Conservation (phyloP, 2,113 vertebrate species). For the Ailurus styani region DNA sequence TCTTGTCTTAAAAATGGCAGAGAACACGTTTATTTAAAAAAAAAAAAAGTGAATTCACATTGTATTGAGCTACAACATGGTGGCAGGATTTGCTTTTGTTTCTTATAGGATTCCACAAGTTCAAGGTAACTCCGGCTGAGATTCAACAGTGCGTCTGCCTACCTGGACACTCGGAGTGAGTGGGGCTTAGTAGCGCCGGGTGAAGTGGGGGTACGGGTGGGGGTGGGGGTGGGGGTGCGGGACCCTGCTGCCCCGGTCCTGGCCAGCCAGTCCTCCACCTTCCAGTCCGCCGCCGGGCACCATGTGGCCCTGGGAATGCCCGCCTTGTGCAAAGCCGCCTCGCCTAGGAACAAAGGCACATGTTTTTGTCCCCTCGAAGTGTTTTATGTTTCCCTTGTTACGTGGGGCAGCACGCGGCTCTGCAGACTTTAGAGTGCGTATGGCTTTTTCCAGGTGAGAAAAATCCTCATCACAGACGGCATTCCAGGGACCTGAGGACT, state of each 20-base stretch:
- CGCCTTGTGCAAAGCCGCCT: slow-evolving; percentile 86
- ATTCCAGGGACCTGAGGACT: background rate
- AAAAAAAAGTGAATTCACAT: slow-evolving; percentile 30
- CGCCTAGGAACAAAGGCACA: slow-evolving; percentile 77
- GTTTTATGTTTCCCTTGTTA: rapidly evolving
- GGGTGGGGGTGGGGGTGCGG: slow-evolving; percentile 51
- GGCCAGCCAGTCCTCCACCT: slow-evolving; percentile 84
- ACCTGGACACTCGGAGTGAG: background rate
- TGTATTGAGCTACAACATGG: slow-evolving; percentile 50
- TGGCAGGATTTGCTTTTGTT: slow-evolving; percentile 39
- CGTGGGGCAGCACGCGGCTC: background rate
- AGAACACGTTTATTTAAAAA: slow-evolving; percentile 62
- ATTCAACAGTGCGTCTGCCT: slow-evolving; percentile 6
- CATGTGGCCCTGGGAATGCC: slow-evolving; percentile 85
- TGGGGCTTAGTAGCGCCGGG: slow-evolving; percentile 76
- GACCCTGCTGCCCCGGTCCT: slow-evolving; percentile 65
- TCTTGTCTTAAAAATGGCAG: slow-evolving; percentile 61
- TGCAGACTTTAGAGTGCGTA: background rate
- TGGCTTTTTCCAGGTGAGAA: background rate
- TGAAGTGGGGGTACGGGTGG: slow-evolving; percentile 65
- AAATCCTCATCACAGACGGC: rapidly evolving
- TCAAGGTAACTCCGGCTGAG: slow-evolving; percentile 58
- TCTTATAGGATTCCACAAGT: slow-evolving; percentile 49
- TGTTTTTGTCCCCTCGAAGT: background rate
- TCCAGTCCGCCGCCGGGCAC: slow-evolving; percentile 82